Percentiles rank a stretch among this genome's conserved stretches.
These are phyloP conservation scores for Flexamia atlantica DNA, from an alignment of 2,888 invertebrate genomes.

Conservation along the genomic window DNA sequence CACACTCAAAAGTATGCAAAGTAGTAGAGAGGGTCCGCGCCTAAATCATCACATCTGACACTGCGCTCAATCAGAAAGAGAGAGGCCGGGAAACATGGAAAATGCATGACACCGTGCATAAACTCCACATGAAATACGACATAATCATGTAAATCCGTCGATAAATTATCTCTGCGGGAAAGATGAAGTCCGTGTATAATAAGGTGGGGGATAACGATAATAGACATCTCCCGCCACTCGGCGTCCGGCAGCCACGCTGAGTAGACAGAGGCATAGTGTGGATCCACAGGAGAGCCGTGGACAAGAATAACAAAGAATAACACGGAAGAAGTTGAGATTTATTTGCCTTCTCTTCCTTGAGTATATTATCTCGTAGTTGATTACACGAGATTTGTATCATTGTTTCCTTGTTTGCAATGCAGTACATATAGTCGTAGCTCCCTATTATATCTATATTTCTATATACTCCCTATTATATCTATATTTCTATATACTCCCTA, in stretches of 20 bases:
- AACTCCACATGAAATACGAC: conserved; percentile 20
- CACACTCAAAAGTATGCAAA: conserved; percentile 1
- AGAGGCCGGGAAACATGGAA: conserved; percentile 12
- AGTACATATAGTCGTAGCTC: no score
- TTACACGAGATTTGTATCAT: no score
- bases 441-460: no score
- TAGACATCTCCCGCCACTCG: conserved; percentile 20
- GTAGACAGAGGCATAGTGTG: neutral
- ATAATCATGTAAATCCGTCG: conserved; percentile 52
- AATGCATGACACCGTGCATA: conserved; percentile 41
- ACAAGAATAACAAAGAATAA: no score
- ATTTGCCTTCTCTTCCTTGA: no score
- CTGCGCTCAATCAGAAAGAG: conserved; percentile 9
- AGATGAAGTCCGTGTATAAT: conserved; percentile 33
- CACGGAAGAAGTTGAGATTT: no score
- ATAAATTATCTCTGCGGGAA: conserved; percentile 36
- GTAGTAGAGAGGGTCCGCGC: neutral
- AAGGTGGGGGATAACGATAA: conserved; percentile 34
- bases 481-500: no score
- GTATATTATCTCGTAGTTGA: no score
- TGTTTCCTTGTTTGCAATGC: no score
- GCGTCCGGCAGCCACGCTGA: neutral
- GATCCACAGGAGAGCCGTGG: no score
- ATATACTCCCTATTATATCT: no score
- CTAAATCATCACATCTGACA: conserved; percentile 16